A percentile compares a stretch with the other conserved stretches of the same genome.
Conservation (phyloP, 2,888 invertebrate species). For the Pyrrhosoma nymphula region DNA sequence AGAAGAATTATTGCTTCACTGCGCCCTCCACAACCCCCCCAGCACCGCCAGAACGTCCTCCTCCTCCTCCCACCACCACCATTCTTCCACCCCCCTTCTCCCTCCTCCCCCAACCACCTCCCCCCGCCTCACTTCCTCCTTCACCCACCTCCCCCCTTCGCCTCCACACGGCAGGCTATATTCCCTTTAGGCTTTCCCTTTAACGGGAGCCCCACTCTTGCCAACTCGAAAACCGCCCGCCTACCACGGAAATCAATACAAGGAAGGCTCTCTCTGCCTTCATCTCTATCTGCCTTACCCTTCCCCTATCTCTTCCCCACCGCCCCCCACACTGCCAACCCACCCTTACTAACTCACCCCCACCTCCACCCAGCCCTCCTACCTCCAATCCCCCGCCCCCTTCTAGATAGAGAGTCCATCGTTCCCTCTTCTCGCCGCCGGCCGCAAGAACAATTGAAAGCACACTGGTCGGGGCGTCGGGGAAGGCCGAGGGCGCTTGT, state of each 20-base stretch:
- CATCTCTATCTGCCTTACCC: slow-evolving; percentile 20
- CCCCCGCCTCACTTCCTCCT: background rate
- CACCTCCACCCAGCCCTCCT: background rate
- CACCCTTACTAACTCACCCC: background rate
- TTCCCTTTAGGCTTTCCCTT: slow-evolving; percentile 2
- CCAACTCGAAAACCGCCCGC: slow-evolving; percentile 35
- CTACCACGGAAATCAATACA: slow-evolving; percentile 48
- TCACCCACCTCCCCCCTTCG: background rate
- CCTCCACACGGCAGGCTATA: background rate
- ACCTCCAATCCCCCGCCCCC: too few species aligned
- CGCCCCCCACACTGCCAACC: background rate
- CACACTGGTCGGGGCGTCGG: background rate
- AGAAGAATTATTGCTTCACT: slow-evolving; percentile 42
- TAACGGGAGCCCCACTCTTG: background rate
- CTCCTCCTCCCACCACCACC: background rate
- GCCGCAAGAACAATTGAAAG: slow-evolving; percentile 41
- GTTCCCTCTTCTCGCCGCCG: background rate
- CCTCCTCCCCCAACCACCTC: background rate
- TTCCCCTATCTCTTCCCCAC: background rate
- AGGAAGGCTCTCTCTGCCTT: slow-evolving; percentile 26
- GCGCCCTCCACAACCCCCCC: background rate
- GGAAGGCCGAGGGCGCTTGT: background rate
- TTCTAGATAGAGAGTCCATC: background rate
- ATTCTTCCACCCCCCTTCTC: background rate
- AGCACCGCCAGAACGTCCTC: background rate